Evolutionary conservation across 2,888 invertebrate species (phyloP), one percentile per base, ranked within the genome.

Genomic region (Nephrocerus scutellatus): DNA sequence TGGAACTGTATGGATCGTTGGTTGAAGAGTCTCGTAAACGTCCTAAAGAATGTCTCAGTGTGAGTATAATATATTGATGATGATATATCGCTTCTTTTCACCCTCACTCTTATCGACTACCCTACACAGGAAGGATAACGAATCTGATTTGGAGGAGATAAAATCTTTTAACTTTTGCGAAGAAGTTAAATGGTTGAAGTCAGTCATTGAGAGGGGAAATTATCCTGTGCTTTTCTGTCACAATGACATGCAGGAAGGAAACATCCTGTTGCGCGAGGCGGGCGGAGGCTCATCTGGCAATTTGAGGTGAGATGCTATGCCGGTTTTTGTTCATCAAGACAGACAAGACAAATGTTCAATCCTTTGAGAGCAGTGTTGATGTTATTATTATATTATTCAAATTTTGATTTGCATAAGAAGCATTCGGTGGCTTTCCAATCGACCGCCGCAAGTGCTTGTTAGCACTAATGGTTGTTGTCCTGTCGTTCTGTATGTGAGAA

Each of bases 151-250:
- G 2, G 50, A 60, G 4, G 32, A 54, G 20, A 53, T 62, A 43
- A 49, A 51, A 5, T 48, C 46, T 13, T 65, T 75, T 1, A 77
- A 85, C 56, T 74, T 83, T 36, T 73, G 74, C 4, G 71, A 74
- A 22, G 88, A 89, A 63, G 67, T 79, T 1, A 71, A 74, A 10
- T 87, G 84, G 84, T 57, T 89, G 22, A 80, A 75, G 68, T 73
- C 75, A 44, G 72, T 74, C 36, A 60, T 80, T 5, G 72, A 74
- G 0, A 61, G 68, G 0, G 72, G 76, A 1, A 71, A 75, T 1
- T 87, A 85, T 25, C 87, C 90, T 0, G 90, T 93, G 0, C 82
- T 89, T 0, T 95, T 95, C 69, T 91, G 90, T 52, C 95, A 95
- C 65, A 95, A 95, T 62, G 95, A 95, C 59, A 73, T 93, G 72